phyloP scores from a whole-genome alignment of 1,140 invertebrate species.

The Sycophaga agraensis region DNA sequence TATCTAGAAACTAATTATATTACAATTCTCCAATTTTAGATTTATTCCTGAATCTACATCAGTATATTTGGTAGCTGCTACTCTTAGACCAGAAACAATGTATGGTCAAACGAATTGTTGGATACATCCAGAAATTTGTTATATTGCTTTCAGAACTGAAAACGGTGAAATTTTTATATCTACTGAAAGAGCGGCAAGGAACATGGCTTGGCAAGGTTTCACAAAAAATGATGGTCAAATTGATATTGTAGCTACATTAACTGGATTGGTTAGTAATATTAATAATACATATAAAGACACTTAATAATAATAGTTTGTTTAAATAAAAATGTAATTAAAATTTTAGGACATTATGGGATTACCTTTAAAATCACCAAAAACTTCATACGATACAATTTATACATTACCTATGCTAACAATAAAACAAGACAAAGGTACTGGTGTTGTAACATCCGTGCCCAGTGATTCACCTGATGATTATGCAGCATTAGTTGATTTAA shows the following conservation, averaged over 20 bases:
- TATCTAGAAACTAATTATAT: neutral
- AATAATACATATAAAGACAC: no score
- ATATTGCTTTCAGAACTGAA: slow-evolving; percentile 79
- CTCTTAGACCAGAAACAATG: slow-evolving; percentile 98
- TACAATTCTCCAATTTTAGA: slow-evolving; percentile 49
- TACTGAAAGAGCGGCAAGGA: slow-evolving; percentile 83
- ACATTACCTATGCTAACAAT: slow-evolving; percentile 97
- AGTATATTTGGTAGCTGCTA: slow-evolving; percentile 94
- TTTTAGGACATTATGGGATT: slow-evolving; percentile 74
- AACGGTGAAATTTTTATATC: slow-evolving; percentile 80
- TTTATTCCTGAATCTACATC: slow-evolving; percentile 57
- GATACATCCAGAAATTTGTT: slow-evolving; percentile 93
- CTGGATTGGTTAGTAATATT: slow-evolving; percentile 64
- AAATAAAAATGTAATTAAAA: no score
- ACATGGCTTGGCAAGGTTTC: slow-evolving; percentile 96
- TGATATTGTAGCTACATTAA: slow-evolving; percentile 69
- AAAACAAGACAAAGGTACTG: slow-evolving; percentile 97
- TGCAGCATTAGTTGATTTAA: slow-evolving; percentile 90
- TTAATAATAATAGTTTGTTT: no score
- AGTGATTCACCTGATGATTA: slow-evolving; percentile 99
- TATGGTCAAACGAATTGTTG: slow-evolving; percentile 99
- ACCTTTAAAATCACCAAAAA: slow-evolving; percentile 80
- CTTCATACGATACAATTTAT: slow-evolving; percentile 82
- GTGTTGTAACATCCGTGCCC: slow-evolving; percentile 96
- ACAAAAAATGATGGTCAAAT: slow-evolving; percentile 80